phyloP scores from a whole-genome alignment of 2,113 vertebrate species.

The Chaetodon trifascialis region DNA sequence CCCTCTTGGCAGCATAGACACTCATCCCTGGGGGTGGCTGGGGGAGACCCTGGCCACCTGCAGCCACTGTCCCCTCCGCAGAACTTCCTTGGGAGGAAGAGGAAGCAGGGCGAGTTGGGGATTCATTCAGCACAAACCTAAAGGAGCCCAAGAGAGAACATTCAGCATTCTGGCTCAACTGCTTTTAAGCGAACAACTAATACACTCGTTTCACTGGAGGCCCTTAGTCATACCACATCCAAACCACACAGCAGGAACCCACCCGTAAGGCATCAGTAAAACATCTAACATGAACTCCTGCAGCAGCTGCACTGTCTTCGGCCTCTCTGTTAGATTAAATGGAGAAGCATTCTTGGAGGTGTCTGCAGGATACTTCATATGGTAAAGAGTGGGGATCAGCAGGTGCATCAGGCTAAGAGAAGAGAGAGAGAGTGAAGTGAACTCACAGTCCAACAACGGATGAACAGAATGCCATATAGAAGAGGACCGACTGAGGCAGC shows the following conservation, averaged over 20 bases:
- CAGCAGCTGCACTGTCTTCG: conserved; percentile 96
- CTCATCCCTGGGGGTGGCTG: conserved; percentile 98
- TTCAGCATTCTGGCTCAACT: background rate
- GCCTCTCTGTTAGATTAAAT: conserved; percentile 96
- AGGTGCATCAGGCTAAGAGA: conserved; percentile 96
- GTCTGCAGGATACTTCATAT: conserved; percentile 96
- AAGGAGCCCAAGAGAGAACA: background rate
- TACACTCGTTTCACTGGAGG: background rate
- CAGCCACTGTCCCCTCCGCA: conserved; percentile 79
- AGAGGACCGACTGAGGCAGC: background rate
- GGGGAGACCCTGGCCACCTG: conserved; percentile 87
- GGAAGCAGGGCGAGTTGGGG: conserved; percentile 89
- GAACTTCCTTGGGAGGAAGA: conserved; percentile 87
- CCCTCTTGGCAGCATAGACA: conserved; percentile 95
- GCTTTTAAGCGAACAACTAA: background rate
- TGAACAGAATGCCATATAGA: background rate
- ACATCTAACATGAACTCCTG: conserved; percentile 99
- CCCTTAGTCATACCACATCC: background rate
- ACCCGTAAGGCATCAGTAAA: conserved; percentile 99
- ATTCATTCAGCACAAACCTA: conserved; percentile 96
- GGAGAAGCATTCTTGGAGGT: conserved; percentile 88
- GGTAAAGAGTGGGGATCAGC: conserved; percentile 97
- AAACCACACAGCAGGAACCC: conserved; percentile 51
- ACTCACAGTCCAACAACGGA: background rate
- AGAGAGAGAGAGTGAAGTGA: background rate